Base-by-base conservation (phyloP, 2,888 invertebrate genomes). In the Macrophya alboannulata region DNA sequence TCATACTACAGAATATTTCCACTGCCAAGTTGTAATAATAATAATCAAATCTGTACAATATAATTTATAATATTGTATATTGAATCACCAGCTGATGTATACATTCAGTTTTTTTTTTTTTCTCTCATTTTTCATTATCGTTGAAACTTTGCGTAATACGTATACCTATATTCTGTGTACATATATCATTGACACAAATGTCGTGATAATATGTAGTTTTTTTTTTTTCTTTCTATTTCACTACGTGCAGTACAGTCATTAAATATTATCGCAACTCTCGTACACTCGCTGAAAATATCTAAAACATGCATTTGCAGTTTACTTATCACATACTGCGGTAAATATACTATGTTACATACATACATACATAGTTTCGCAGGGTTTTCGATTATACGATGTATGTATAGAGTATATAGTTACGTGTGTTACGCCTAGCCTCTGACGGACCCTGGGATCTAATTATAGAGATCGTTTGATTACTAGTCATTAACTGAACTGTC, bases 381-480 rank as follows among this genome's bases (percentile, higher is more conserved):
- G 8, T 55, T 55, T 55, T 55, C 8, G 55, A n/a, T 10, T 17
- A 4, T 51, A 51, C 51, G 0, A n/a, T 25, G 8, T 25, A 25
- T 62, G 0, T 25, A 31, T 31, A 21, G 55, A 17, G 55, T 62
- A 25, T 25, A 21, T 25, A 21, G 5, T 0, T 59, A 62, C 9
- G 25, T 62, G 12, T 25, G 21, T 21, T 62, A 62, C 21, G 25
- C 21, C 0, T 21, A 12, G 10, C 12, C 62, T 9, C 62, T 62
- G 25, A 4, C 62, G 25, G 10, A 25, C 31, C 31, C 62, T n/a
- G n/a, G 8, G 51, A 0, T 55, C 8, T 55, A n/a, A 55, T 55
- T 55, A 55, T n/a, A 17, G 25, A 9, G 68, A 37, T 68, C 2
- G 68, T 71, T 71, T 71, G 37, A 17, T 71, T n/a, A 71, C 71